Evolutionary conservation across 2,113 vertebrate genomes (phyloP), one percentile per base, ranked within the genome.

Genomic region (Chunga burmeisteri): DNA sequence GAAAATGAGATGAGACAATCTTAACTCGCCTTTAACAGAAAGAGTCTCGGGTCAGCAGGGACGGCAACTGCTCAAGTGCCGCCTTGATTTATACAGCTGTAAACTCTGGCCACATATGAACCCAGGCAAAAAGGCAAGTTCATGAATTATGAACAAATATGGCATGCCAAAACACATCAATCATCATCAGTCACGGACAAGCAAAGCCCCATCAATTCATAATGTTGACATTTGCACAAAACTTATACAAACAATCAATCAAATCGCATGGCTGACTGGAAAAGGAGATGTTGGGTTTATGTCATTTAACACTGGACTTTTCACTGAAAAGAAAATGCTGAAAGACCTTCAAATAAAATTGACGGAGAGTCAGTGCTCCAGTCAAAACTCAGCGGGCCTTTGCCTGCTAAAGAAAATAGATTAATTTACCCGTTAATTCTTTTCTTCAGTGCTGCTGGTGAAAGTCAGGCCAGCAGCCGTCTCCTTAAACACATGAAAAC

Each of bases 91-190:
- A 91, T 22, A 83, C 70, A 93, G 89, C 91, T 90, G 58, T 81
- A 82, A 83, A 90, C 55, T 46, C 70, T 40, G 62, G 62, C 62
- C 91, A 73, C 50, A 46, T 77, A 79, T 23, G 71, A 95, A 87
- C 42, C 70, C 81, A 73, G 62, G 71, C 81, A 94, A 78, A 91
- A 94, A 91, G 58, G 94, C 66, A 59, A 95, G 49, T 86, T 96
- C 89, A 95, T 95, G 93, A 97, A 97, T 97, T 97, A 95, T 95
- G 93, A 97, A 93, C 83, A 94, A 95, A 85, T 62, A 79, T 4
- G 1, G 71, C 4, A 4, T 82, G 84, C 91, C 94, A 95, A 94
- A 96, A 96, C 94, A 90, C 91, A 97, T 97, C 95, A 94, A 81
- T 96, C 94, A 94, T 77, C 52, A 93, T 87, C 91, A 91, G 91